A percentile compares a stretch with the other conserved stretches of the same genome.
These are phyloP conservation scores for Acanthoscelides obtectus DNA, from an alignment of 2,888 invertebrate species.

Conservation along the genomic window DNA sequence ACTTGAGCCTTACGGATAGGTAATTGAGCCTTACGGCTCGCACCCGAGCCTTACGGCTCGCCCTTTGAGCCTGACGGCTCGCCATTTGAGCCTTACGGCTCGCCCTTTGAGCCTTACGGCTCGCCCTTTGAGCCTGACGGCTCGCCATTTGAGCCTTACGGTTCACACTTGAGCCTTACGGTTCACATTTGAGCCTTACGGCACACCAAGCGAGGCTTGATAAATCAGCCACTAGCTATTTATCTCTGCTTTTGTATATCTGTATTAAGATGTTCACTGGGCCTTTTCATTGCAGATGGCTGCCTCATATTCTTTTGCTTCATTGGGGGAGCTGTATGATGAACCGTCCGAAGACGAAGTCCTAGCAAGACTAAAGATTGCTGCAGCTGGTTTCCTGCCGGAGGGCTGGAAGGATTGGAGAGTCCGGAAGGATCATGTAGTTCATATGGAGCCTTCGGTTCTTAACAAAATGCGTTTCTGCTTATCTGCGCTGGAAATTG, in stretches of 20 bases:
- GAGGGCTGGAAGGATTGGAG: slow-evolving; percentile 18
- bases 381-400: slow-evolving; percentile 3
- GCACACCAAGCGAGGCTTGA: too few species aligned
- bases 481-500: slow-evolving; percentile 24
- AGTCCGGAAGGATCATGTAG: slow-evolving; percentile 4
- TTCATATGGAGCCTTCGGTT: slow-evolving; percentile 15
- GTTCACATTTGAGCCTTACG: too few species aligned
- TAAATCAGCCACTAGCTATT: too few species aligned
- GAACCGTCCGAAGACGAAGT: too few species aligned
- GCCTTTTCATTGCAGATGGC: too few species aligned
- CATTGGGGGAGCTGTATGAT: not conserved
- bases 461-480: slow-evolving; percentile 28
- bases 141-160: too few species aligned
- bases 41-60: not conserved
- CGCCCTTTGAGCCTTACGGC: not conserved
- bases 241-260: too few species aligned
- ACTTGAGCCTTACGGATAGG: not conserved
- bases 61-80: not conserved
- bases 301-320: too few species aligned
- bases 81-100: not conserved
- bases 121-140: not conserved
- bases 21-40: not conserved
- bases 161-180: too few species aligned
- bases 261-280: too few species aligned
- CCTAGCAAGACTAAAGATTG: not conserved